phyloP scores from a whole-genome alignment of 2,113 vertebrate genomes.

The Cheirogaleus medius region DNA sequence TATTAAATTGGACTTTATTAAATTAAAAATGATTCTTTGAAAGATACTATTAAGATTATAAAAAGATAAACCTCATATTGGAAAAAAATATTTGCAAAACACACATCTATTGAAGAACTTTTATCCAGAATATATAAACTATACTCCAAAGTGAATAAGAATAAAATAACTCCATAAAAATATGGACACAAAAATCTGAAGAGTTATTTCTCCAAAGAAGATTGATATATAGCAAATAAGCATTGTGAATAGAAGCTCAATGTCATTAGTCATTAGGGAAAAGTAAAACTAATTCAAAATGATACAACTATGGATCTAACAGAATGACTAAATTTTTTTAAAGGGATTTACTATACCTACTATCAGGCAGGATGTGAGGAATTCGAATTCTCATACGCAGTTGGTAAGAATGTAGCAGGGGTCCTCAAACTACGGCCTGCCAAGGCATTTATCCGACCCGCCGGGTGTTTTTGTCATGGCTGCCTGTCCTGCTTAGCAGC shows the following conservation, averaged over 20 bases:
- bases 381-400: neutral
- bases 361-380: accelerated
- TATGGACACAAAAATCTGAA: neutral
- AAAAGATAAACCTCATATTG: neutral
- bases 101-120: neutral
- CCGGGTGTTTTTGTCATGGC: no score
- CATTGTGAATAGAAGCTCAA: neutral
- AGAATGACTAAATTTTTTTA: neutral
- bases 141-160: neutral
- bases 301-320: neutral
- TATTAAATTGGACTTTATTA: neutral
- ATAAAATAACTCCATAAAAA: neutral
- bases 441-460: no score
- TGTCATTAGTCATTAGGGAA: neutral
- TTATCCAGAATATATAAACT: neutral
- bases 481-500: no score
- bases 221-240: neutral
- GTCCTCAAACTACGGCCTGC: no score
- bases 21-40: neutral
- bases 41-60: neutral
- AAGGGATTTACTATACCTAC: neutral
- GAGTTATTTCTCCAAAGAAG: neutral
- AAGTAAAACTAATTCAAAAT: neutral
- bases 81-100: neutral
- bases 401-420: neutral